phyloP scores from a whole-genome alignment of 1,140 invertebrate genomes.

The Orussus abietinus region DNA sequence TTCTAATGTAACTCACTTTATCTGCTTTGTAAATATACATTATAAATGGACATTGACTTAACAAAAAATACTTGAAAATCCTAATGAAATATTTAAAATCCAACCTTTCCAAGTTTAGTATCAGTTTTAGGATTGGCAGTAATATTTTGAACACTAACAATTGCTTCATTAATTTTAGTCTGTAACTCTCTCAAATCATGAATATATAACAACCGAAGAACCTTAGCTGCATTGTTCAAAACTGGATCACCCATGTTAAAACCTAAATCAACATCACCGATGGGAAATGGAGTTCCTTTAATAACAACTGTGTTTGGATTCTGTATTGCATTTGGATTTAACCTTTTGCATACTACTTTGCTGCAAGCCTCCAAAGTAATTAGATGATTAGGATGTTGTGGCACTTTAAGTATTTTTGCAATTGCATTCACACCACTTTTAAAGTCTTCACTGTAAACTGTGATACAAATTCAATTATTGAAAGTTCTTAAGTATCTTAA shows the following conservation, averaged over 20 bases:
- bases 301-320: conserved; percentile 58
- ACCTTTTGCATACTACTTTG: conserved; percentile 62
- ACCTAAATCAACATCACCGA: conserved; percentile 65
- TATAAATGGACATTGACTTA: background rate
- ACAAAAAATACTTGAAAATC: conserved; percentile 1
- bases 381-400: conserved; percentile 77
- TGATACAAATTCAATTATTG: conserved; percentile 37
- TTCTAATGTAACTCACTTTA: too few species aligned
- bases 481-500: too few species aligned
- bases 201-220: conserved; percentile 85
- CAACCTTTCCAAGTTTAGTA: conserved; percentile 90
- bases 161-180: conserved; percentile 90
- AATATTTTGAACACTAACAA: conserved; percentile 86
- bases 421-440: conserved; percentile 73
- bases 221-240: conserved; percentile 74
- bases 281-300: conserved; percentile 63
- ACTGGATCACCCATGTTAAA: conserved; percentile 68
- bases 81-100: conserved; percentile 54
- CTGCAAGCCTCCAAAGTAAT: conserved; percentile 72
- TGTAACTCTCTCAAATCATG: conserved; percentile 88
- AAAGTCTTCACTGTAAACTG: conserved; percentile 81
- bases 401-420: conserved; percentile 74
- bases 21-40: too few species aligned
- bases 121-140: conserved; percentile 98
- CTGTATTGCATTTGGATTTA: conserved; percentile 64